Conservation (phyloP, 2,888 invertebrate species). For the Stenotaenia linearis region DNA sequence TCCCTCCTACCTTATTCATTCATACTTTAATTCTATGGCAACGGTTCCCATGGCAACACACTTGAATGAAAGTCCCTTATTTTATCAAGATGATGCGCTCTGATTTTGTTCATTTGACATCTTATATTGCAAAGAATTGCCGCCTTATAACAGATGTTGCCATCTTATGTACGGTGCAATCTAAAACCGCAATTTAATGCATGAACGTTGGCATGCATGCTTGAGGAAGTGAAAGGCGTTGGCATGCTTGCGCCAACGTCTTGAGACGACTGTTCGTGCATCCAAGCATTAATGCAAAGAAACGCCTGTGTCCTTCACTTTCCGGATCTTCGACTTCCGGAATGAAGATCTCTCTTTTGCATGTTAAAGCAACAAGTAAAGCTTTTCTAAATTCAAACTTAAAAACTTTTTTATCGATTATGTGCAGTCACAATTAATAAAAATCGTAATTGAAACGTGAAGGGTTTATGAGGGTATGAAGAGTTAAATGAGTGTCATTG, state of each 20-base stretch:
- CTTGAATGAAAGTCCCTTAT: not conserved
- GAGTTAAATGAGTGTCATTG: too few species aligned
- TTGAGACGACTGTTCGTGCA: not conserved
- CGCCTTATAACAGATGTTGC: not conserved
- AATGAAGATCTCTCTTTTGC: not conserved
- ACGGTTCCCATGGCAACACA: not conserved
- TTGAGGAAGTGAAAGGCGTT: not conserved
- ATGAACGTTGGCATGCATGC: not conserved
- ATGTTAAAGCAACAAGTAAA: not conserved
- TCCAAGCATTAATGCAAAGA: not conserved
- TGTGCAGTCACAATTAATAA: not conserved
- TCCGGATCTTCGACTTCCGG: not conserved
- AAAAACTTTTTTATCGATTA: not conserved
- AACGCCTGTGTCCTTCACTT: not conserved
- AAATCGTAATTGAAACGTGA: too few species aligned
- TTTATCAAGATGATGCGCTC: not conserved
- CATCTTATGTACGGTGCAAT: not conserved
- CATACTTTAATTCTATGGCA: not conserved
- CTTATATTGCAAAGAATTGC: not conserved
- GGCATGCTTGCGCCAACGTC: not conserved
- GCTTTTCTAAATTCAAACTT: not conserved
- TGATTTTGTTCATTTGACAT: not conserved
- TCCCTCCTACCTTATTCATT: not conserved
- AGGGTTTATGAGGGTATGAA: too few species aligned
- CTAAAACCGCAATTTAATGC: not conserved